Conservation (phyloP, 2,113 vertebrate species). For the Eubucco bourcierii region DNA sequence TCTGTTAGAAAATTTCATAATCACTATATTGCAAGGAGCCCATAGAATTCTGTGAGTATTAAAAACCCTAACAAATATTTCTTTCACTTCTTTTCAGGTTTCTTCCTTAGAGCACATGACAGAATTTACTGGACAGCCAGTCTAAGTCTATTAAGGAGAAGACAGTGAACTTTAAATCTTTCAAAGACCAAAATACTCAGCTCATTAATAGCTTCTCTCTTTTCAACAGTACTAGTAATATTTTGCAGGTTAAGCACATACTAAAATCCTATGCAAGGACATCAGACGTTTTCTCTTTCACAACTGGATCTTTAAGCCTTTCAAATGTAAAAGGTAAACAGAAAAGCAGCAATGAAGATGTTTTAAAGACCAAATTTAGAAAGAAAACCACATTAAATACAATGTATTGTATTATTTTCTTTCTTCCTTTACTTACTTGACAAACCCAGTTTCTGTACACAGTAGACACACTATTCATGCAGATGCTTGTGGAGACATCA, state of each 20-base stretch:
- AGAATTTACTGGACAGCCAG: slow-evolving; percentile 12
- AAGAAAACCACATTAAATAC: neutral
- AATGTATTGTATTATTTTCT: neutral
- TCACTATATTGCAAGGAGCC: neutral
- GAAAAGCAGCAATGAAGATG: neutral
- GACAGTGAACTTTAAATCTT: neutral
- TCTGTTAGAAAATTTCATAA: neutral
- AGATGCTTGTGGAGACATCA: neutral
- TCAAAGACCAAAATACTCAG: neutral
- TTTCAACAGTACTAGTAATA: neutral
- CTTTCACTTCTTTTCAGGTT: slow-evolving; percentile 1
- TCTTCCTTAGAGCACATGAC: neutral
- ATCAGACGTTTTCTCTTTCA: neutral
- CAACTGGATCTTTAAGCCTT: neutral
- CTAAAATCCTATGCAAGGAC: neutral
- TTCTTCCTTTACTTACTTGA: neutral
- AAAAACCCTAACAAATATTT: neutral
- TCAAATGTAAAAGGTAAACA: neutral
- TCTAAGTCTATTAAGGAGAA: slow-evolving; percentile 10
- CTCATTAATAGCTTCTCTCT: neutral
- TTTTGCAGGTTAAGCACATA: neutral
- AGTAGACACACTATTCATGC: neutral
- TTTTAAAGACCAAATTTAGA: neutral
- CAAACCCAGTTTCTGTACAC: neutral
- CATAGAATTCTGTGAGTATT: neutral